These are phyloP conservation scores for Melanophora roralis DNA, from an alignment of 2,888 invertebrate genomes.

Conservation along the genomic window DNA sequence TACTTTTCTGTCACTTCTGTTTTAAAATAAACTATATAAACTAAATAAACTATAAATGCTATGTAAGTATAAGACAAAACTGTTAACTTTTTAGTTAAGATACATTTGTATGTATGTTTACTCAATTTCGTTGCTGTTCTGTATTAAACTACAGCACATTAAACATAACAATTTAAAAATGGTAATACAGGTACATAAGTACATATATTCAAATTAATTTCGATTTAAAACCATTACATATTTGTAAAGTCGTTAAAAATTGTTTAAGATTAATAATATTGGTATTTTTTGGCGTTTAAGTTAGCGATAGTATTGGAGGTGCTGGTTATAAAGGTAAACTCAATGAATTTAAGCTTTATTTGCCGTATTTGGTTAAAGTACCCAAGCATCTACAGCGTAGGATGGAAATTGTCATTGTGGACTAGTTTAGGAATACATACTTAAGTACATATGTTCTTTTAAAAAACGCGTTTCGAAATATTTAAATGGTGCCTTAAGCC, in stretches of 20 bases:
- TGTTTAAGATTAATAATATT: slow-evolving; percentile 38
- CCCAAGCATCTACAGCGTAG: slow-evolving; percentile 1
- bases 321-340: slow-evolving; percentile 19
- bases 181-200: slow-evolving; percentile 15
- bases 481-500: too few species aligned
- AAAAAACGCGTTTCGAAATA: too few species aligned
- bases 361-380: not conserved
- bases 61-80: too few species aligned
- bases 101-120: too few species aligned
- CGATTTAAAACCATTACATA: slow-evolving; percentile 42
- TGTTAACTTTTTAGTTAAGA: too few species aligned
- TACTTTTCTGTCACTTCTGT: too few species aligned
- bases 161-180: slow-evolving; percentile 52
- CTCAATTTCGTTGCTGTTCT: slow-evolving; percentile 29
- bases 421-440: too few species aligned
- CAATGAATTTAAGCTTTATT: slow-evolving; percentile 26
- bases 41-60: too few species aligned
- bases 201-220: slow-evolving; percentile 16
- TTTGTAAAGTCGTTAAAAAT: slow-evolving; percentile 42
- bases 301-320: not conserved
- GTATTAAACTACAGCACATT: slow-evolving; percentile 52
- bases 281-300: not conserved
- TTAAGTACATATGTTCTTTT: too few species aligned
- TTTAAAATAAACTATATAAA: too few species aligned
- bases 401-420: not conserved